Evolutionary conservation across 2,113 vertebrate genomes (phyloP).

Genomic region (Percina caprodes): DNA sequence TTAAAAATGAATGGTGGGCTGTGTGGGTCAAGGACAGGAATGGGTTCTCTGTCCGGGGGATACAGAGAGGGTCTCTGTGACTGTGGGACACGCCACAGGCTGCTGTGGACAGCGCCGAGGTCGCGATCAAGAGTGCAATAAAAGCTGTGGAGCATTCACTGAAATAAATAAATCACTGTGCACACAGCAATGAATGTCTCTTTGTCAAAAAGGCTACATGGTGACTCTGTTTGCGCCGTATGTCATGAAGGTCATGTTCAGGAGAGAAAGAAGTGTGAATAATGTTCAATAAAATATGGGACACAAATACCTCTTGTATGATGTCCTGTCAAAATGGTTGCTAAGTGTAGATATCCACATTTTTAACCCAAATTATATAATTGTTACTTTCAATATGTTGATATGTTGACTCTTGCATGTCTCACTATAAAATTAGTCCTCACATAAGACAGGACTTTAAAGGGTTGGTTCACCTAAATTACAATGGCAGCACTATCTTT

Average conservation of each 20-base stretch:
- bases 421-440: not conserved
- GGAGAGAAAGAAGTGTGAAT: slow-evolving; percentile 17
- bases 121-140: slow-evolving; percentile 52
- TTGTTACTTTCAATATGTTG: not conserved
- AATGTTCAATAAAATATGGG: slow-evolving; percentile 12
- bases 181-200: slow-evolving; percentile 32
- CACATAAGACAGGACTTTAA: not conserved
- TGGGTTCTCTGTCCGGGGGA: slow-evolving; percentile 61
- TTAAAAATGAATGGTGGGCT: slow-evolving; percentile 78
- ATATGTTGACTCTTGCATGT: not conserved
- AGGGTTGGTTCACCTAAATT: not conserved
- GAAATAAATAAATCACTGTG: slow-evolving; percentile 57
- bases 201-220: slow-evolving; percentile 43
- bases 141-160: slow-evolving; percentile 46
- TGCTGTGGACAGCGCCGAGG: slow-evolving; percentile 28
- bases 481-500: not conserved
- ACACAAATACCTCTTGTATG: slow-evolving; percentile 11
- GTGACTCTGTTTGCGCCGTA: slow-evolving; percentile 29
- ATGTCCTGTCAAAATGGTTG: not conserved
- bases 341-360: not conserved
- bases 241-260: slow-evolving; percentile 37
- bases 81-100: slow-evolving; percentile 24
- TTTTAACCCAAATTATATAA: not conserved
- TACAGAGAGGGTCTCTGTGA: slow-evolving; percentile 70
- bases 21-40: slow-evolving; percentile 76